These are phyloP conservation scores for Drosophila longiperda DNA, from an alignment of 2,888 invertebrate species.

Conservation along the genomic window DNA sequence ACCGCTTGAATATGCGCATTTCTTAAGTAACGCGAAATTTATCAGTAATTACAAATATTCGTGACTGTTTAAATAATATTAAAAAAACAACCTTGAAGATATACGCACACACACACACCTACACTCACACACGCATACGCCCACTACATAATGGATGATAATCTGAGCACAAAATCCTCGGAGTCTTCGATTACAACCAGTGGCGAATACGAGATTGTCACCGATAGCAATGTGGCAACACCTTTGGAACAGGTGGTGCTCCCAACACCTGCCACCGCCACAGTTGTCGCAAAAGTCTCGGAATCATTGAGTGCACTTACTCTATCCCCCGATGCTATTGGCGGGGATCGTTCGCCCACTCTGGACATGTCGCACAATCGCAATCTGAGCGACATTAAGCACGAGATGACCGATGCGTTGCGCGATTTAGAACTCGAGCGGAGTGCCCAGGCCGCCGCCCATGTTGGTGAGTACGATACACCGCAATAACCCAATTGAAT, in stretches of 20 bases:
- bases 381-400: constrained; percentile 88
- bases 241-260: constrained; percentile 74
- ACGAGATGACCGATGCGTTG: constrained; percentile 87
- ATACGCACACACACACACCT: constrained; percentile 14
- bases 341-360: constrained; percentile 86
- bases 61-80: constrained; percentile 11
- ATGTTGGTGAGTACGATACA: constrained; percentile 49
- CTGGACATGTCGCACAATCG: constrained; percentile 88
- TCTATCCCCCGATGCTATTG: constrained; percentile 45
- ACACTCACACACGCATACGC: constrained; percentile 12
- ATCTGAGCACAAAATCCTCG: constrained; percentile 88
- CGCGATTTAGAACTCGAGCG: constrained; percentile 80
- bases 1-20: constrained; percentile 63
- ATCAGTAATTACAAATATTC: constrained; percentile 24
- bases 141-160: constrained; percentile 86
- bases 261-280: constrained; percentile 11
- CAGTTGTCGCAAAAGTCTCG: constrained; percentile 41
- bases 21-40: constrained; percentile 36
- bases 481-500: constrained; percentile 3
- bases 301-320: constrained; percentile 56
- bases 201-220: constrained; percentile 90
- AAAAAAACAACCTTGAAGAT: constrained; percentile 59
- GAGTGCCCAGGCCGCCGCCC: constrained; percentile 28
- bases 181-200: constrained; percentile 89
- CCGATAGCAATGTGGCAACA: constrained; percentile 85